Evolutionary conservation across 2,888 invertebrate genomes (phyloP).

Genomic region (Noctua janthe): DNA sequence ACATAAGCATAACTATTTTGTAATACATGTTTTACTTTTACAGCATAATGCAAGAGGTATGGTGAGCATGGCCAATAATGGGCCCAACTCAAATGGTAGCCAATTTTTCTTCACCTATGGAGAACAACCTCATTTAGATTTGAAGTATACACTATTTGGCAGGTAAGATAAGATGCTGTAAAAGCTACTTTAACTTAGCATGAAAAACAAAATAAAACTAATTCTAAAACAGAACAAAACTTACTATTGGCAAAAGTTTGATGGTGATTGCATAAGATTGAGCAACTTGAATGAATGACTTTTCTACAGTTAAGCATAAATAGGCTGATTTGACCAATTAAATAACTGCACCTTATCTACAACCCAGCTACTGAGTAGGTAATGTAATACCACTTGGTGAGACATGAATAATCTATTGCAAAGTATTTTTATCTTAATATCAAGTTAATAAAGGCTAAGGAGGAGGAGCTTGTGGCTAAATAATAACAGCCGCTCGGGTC

Average conservation of each 20-base stretch:
- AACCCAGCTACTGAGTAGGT: not conserved
- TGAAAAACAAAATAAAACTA: not conserved
- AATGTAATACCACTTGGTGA: not conserved
- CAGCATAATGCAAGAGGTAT: slow-evolving; percentile 96
- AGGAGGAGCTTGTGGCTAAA: too few species aligned
- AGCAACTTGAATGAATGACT: not conserved
- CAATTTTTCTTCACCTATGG: slow-evolving; percentile 99
- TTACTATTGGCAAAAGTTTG: not conserved
- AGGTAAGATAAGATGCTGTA: slow-evolving; percentile 91
- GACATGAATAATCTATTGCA: not conserved
- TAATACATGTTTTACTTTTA: slow-evolving; percentile 56
- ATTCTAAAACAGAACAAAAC: not conserved
- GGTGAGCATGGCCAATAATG: slow-evolving; percentile 99
- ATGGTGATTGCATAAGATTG: not conserved
- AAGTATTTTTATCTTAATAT: not conserved
- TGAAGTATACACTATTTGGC: slow-evolving; percentile 99
- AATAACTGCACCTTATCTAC: not conserved
- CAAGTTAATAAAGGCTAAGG: not conserved
- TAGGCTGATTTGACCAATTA: not conserved
- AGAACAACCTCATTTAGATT: slow-evolving; percentile 98
- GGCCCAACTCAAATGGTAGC: slow-evolving; percentile 99
- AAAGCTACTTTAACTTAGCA: not conserved
- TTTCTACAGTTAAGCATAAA: not conserved
- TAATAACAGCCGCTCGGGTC: too few species aligned
- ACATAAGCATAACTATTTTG: not conserved